Evolutionary conservation across 2,888 invertebrate genomes (phyloP), one percentile per base, ranked within the genome.

Genomic region (Caenorhabditis angaria): DNA sequence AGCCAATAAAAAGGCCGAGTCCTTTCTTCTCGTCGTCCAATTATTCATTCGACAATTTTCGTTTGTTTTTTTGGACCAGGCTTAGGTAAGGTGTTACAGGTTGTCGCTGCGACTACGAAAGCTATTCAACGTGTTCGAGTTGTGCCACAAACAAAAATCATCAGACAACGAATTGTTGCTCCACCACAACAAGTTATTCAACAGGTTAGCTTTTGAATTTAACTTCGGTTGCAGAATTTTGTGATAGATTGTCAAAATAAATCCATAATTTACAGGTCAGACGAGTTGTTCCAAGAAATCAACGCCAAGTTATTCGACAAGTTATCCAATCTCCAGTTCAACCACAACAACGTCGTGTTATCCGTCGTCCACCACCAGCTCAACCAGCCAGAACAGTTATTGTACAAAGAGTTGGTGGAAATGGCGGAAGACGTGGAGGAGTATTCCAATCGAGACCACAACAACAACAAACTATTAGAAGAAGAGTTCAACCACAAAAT

Each of bases 281-380:
- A 50, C 50, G 22, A 22, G 54, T 27, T 51, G 24, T 4, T n/a
- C 29, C 29, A 56, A 10, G 18, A 56, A n/a, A n/a, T 54, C 54
- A 18, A 25, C 27, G 25, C n/a, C 41, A 57, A 35, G 58, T 66
- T 18, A 47, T 72, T 32, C 67, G 68, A 5, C 28, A 72, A 55
- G 41, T 72, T 2, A 65, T 72, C 58, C 65, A 57, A 25, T 61
- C 72, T 29, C 67, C 71, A 57, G 71, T 25, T 28, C 66, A 62
- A 32, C 55, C 53, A 28, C 67, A 61, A 54, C 71, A 54, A 28
- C 18, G 29, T 41, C 65, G 70, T 20, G 62, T 59, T 14, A 55
- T 35, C 28, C 55, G 51, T 5, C 59, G 48, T 20, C 67, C 54
- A 55, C 71, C 63, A 25, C 62, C 54, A 24, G 47, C 61, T 50